phyloP scores from a whole-genome alignment of 2,888 invertebrate species.

The Chorisops tibialis region DNA sequence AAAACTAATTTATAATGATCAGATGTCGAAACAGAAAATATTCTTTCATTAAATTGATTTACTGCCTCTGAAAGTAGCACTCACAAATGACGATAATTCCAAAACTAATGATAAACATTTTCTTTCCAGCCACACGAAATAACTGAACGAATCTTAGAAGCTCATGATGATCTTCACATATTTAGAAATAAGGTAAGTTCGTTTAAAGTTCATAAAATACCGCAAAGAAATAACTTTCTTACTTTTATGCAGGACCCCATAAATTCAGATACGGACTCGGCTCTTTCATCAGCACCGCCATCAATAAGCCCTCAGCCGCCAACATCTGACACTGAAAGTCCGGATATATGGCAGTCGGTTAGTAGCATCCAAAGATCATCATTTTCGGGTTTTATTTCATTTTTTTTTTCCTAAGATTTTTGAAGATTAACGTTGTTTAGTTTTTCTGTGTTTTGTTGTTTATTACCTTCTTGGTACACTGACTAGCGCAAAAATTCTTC shows the following conservation, averaged over 20 bases:
- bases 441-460: no score
- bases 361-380: conserved; percentile 30
- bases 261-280: conserved; percentile 62
- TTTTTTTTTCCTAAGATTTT: no score
- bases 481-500: no score
- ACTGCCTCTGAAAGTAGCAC: no score
- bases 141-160: conserved; percentile 39
- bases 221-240: not conserved
- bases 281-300: conserved; percentile 66
- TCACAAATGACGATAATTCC: no score
- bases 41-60: no score
- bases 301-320: conserved; percentile 68
- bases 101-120: conserved; percentile 27
- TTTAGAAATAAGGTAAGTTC: conserved; percentile 43
- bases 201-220: not conserved
- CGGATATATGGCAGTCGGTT: conserved; percentile 53
- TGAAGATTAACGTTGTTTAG: no score
- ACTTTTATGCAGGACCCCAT: conserved; percentile 17
- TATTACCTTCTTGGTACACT: no score
- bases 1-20: no score
- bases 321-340: conserved; percentile 44
- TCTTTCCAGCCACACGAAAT: conserved; percentile 40
- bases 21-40: no score
- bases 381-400: not conserved
- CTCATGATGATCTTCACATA: conserved; percentile 39